These are phyloP conservation scores for Ellobium chinense DNA, from an alignment of 2,888 invertebrate species.

Conservation along the genomic window DNA sequence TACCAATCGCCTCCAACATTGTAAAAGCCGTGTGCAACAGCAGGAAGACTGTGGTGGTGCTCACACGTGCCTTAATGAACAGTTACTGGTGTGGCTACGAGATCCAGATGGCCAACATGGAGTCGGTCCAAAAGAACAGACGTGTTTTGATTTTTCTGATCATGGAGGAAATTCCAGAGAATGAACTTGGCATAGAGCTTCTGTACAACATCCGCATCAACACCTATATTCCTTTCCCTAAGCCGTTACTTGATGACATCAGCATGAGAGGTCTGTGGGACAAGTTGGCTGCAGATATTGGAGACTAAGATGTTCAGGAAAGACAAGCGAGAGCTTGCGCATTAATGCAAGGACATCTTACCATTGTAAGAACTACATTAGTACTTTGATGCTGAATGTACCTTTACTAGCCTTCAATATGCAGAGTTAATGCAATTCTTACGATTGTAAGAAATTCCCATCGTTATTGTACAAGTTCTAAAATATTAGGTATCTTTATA, in stretches of 20 bases:
- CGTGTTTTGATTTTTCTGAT: conserved; percentile 44
- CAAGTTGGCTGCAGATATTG: not conserved
- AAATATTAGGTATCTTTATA: too few relatives aligned
- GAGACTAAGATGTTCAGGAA: too few relatives aligned
- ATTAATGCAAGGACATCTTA: too few relatives aligned
- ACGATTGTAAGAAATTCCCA: too few relatives aligned
- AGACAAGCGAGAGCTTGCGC: too few relatives aligned
- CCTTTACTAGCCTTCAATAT: too few relatives aligned
- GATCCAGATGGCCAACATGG: conserved; percentile 49
- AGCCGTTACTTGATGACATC: not conserved
- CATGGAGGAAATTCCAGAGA: conserved; percentile 33
- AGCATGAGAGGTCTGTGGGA: conserved; percentile 1
- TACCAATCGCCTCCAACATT: conserved; percentile 45
- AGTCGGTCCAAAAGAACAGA: conserved; percentile 29
- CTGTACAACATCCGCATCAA: conserved; percentile 35
- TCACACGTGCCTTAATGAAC: conserved; percentile 27
- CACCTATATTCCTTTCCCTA: conserved; percentile 32
- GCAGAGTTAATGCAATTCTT: too few relatives aligned
- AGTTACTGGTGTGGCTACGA: conserved; percentile 48
- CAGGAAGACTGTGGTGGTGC: conserved; percentile 45
- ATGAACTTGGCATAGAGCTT: conserved; percentile 31
- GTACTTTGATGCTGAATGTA: too few relatives aligned
- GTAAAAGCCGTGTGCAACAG: conserved; percentile 38
- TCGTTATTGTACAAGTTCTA: too few relatives aligned
- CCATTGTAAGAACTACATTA: too few relatives aligned